Base-by-base conservation (phyloP, 2,113 vertebrate genomes). In the Pseudolaguvia tuberculata region DNA sequence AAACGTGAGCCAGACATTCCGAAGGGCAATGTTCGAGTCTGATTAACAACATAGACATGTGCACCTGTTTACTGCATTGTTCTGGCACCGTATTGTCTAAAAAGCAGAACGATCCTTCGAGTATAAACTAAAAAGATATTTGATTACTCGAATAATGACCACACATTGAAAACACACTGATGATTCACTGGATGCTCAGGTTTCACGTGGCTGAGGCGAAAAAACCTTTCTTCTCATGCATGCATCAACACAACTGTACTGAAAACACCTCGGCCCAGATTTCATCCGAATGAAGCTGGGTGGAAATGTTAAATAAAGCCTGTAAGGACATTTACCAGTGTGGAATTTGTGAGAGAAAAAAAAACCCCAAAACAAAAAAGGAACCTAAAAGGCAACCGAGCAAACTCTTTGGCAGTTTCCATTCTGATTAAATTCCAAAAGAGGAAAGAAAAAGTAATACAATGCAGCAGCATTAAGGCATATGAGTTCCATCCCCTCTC, bases 341-440 rank as follows among this genome's bases (percentile, higher is more conserved):
- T 29, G 25, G 17, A 8, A 50, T 67, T 67, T 20, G 9, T n/a
- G 48, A 13, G 8, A 3, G 5, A 29, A 14, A 8, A 27, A 6
- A 14, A 17, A 6, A 62, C 18, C 0, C 9, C 14, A 9, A 52
- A 51, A 52, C 2, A 21, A 15, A n/a, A 15, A 23, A 29, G 4
- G 11, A 47, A 31, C 3, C 27, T 31, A 47, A 59, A 56, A 50
- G n/a, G 18, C 25, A 78, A 67, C 18, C 53, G 35, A 59, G 53
- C 18, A 48, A 74, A 59, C 57, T 80, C 79, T 85, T 85, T 85
- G 84, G 84, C 84, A 82, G 80, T 82, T 83, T 81, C 48, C 50
- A 61, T 58, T 79, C 63, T 77, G 62, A 70, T 73, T 78, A 20
- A 63, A 72, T 73, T 73, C 55, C 48, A 59, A 74, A 57, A 65